Evolutionary conservation across 2,113 vertebrate species (phyloP).

Genomic region (Probosciger aterrimus): DNA sequence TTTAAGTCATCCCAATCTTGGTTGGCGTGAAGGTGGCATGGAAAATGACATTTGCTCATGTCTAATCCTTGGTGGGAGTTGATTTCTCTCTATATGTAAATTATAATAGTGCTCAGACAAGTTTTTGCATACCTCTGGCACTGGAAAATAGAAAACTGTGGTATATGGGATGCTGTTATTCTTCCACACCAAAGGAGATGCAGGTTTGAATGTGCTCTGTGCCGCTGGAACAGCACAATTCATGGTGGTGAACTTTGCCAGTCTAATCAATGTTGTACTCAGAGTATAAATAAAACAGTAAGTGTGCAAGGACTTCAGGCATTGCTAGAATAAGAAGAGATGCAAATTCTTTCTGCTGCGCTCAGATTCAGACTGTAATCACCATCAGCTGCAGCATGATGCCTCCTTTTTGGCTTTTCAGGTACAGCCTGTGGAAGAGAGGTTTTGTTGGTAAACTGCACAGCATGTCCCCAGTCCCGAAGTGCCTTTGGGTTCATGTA

Average conservation of each 20-base stretch:
- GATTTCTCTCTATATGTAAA: not conserved
- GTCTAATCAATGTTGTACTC: not conserved
- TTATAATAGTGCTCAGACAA: not conserved
- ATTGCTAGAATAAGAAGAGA: not conserved
- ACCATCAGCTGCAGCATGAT: not conserved
- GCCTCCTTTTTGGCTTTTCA: not conserved
- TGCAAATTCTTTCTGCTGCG: not conserved
- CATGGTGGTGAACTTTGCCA: not conserved
- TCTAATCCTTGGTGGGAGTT: not conserved
- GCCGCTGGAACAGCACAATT: not conserved
- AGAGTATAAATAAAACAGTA: not conserved
- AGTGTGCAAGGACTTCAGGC: accelerated
- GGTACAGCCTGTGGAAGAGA: not conserved
- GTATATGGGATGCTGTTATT: not conserved
- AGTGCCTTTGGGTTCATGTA: not conserved
- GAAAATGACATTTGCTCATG: not conserved
- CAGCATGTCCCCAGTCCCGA: accelerated
- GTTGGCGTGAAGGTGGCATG: not conserved
- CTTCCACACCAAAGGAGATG: not conserved
- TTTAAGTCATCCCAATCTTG: not conserved
- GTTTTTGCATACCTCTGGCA: not conserved
- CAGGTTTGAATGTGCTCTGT: not conserved
- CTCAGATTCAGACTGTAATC: not conserved
- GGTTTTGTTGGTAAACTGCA: not conserved
- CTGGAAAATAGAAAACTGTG: not conserved